Evolutionary conservation across 2,797 vertebrate genomes (phyloP), one percentile per base, ranked within the genome.

Genomic region (Esox masquinongy): DNA sequence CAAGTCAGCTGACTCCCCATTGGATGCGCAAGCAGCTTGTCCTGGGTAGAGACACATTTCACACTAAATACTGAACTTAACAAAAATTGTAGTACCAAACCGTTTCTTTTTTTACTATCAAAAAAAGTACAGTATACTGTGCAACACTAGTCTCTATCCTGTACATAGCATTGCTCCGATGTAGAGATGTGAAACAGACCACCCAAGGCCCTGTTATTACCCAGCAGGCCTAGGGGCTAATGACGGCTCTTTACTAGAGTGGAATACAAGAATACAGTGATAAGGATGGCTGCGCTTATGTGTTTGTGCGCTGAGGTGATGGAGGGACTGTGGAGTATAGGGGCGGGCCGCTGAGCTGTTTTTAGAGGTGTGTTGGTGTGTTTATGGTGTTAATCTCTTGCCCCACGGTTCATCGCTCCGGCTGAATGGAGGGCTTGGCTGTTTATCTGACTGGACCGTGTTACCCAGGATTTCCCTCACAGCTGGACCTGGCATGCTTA

Each of bases 351-450:
- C 81, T 77, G 70, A 85, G 90, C 87, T 85, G 15, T 81, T 81
- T 90, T 87, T 85, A 86, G 86, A 84, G 89, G 92, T 93, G 93
- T 90, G 88, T 88, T 87, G 91, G 88, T 90, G 90, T 93, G 92
- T 94, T 94, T 90, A 93, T 92, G 93, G 92, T 91, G 85, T 92
- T 95, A 96, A 96, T 97, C 95, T 95, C 94, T 92, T 90, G 78
- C 89, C 92, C 90, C 88, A 83, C 89, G 94, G 93, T 95, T 93
- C 92, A 94, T 90, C 92, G 94, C 92, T 90, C 94, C 94, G 88
- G 89, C 90, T 95, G 94, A 96, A 96, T 95, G 90, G 91, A 92
- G 90, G 88, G 90, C 90, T 91, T 87, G 91, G 80, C 87, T 94
- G 95, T 96, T 96, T 95, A 95, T 96, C 93, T 94, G 94, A 90